phyloP scores from a whole-genome alignment of 2,113 vertebrate genomes.

The Bagarius yarrelli region DNA sequence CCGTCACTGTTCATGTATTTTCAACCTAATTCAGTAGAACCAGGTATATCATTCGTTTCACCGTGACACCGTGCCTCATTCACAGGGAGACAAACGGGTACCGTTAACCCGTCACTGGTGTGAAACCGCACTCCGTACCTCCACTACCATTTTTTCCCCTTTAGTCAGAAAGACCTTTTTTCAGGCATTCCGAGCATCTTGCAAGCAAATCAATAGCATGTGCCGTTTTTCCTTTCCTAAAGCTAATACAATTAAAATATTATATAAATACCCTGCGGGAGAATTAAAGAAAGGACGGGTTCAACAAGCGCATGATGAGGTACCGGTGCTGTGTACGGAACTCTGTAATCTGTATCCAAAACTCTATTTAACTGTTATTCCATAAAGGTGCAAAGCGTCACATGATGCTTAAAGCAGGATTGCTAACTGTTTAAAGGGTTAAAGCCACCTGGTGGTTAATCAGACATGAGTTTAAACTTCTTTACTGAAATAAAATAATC shows the following conservation, averaged over 20 bases:
- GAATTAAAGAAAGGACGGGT: background rate
- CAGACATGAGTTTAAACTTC: background rate
- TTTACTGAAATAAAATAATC: background rate
- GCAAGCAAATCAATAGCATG: background rate
- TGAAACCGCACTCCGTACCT: background rate
- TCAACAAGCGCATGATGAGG: background rate
- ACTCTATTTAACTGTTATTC: background rate
- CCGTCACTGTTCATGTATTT: background rate
- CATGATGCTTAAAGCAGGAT: background rate
- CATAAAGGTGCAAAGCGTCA: background rate
- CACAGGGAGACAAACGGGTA: background rate
- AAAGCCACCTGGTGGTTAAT: too few species aligned
- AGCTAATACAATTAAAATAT: background rate
- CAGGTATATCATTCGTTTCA: background rate
- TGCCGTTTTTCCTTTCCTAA: background rate
- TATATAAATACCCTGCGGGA: too few species aligned
- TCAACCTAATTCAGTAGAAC: background rate
- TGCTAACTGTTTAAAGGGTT: background rate
- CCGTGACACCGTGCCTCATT: background rate
- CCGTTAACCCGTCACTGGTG: background rate
- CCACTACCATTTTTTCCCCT: background rate
- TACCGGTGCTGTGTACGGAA: background rate
- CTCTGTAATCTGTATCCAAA: background rate
- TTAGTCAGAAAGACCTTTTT: background rate
- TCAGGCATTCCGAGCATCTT: background rate